phyloP scores from a whole-genome alignment of 2,797 vertebrate genomes.

The Xerus rutilus region DNA sequence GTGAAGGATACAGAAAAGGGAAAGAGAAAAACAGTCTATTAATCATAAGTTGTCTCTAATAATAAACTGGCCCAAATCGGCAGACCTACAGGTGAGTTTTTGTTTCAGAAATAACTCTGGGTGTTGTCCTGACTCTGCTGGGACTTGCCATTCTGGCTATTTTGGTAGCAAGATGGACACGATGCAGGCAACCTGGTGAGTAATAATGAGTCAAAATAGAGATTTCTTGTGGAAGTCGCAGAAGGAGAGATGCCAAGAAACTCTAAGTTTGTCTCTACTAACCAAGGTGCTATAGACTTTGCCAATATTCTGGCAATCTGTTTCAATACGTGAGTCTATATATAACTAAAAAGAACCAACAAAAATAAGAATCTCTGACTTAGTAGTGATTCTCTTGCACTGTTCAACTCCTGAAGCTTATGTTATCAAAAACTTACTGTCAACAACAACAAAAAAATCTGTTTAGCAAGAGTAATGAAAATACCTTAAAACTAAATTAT shows the following conservation, averaged over 20 bases:
- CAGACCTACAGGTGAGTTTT: constrained; percentile 10
- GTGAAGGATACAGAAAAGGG: background rate
- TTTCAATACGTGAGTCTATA: background rate
- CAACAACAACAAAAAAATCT: background rate
- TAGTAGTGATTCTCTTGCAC: background rate
- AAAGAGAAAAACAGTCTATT: background rate
- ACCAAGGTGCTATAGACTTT: background rate
- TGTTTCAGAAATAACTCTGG: constrained; percentile 79
- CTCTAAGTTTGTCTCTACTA: background rate
- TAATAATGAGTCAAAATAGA: background rate
- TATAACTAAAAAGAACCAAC: too few relatives aligned
- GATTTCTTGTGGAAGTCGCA: background rate
- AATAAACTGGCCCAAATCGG: background rate
- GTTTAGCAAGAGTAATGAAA: background rate
- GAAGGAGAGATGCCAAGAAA: background rate
- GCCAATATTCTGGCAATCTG: background rate
- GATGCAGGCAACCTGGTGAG: constrained; percentile 67
- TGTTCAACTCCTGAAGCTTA: constrained; percentile 14
- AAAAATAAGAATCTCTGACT: background rate
- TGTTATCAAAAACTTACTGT: background rate
- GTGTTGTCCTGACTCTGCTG: constrained; percentile 69
- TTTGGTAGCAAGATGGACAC: constrained; percentile 72
- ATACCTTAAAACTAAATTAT: constrained; percentile 25
- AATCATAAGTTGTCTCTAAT: background rate
- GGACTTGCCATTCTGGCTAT: constrained; percentile 70